Percentiles rank a stretch among this genome's conserved stretches.
Evolutionary conservation across 2,888 invertebrate species (phyloP).

Genomic region (Diaprepes abbreviatus): DNA sequence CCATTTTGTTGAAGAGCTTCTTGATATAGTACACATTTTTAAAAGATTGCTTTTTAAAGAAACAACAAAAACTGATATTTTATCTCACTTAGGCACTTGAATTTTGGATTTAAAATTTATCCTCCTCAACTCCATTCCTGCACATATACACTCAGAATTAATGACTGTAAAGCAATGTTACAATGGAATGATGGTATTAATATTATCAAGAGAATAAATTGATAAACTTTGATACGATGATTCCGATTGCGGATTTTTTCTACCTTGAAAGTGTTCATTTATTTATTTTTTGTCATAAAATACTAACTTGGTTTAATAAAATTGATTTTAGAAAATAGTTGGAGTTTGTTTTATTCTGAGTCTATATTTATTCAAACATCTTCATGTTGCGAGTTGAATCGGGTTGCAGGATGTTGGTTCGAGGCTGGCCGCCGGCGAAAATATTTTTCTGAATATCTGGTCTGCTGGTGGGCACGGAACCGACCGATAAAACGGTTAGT

Average conservation of each 20-base stretch:
- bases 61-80: background rate
- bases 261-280: constrained; percentile 6
- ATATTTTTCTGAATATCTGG: too few relatives aligned
- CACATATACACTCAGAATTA: background rate
- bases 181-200: constrained; percentile 15
- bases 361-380: too few relatives aligned
- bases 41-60: background rate
- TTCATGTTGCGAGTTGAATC: too few relatives aligned
- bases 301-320: constrained; percentile 17
- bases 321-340: background rate
- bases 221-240: background rate
- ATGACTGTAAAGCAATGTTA: background rate
- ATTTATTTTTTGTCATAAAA: constrained; percentile 1
- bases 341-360: too few relatives aligned
- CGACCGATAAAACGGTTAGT: too few relatives aligned
- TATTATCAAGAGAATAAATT: background rate
- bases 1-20: constrained; percentile 14
- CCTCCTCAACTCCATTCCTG: background rate
- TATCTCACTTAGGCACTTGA: background rate
- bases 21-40: background rate
- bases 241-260: background rate
- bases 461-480: too few relatives aligned
- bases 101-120: background rate
- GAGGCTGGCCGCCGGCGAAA: too few relatives aligned
- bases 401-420: too few relatives aligned